A percentile compares a stretch with the other conserved stretches of the same genome.
Evolutionary conservation across 1,140 invertebrate genomes (phyloP).

Genomic region (Drosophila subpulchrella): DNA sequence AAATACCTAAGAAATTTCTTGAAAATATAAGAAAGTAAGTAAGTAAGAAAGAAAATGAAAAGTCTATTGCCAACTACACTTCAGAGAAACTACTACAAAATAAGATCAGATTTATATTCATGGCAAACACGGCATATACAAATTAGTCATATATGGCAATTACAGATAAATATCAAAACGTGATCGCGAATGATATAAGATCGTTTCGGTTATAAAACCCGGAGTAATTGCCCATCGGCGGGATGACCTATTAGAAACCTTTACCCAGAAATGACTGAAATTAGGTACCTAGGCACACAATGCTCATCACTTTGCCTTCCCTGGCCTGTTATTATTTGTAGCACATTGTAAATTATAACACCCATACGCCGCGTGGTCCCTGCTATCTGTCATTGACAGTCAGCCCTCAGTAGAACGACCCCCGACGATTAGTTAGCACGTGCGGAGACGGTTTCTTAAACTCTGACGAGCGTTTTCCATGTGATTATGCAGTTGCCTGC

Average conservation of each 20-base stretch:
- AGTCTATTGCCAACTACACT: too few relatives aligned
- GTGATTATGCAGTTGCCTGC: conserved; percentile 57
- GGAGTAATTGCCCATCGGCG: background rate
- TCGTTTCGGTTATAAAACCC: background rate
- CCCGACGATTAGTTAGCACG: conserved; percentile 37
- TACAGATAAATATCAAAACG: background rate
- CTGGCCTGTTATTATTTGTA: conserved; percentile 20
- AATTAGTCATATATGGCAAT: background rate
- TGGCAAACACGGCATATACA: background rate
- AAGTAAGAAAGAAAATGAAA: background rate
- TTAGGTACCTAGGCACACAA: background rate
- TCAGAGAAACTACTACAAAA: background rate
- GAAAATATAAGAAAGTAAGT: too few relatives aligned
- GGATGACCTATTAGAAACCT: background rate
- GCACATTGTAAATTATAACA: conserved; percentile 34
- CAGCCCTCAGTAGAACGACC: conserved; percentile 28
- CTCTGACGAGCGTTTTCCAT: conserved; percentile 51
- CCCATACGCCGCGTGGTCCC: conserved; percentile 43
- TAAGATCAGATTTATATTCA: too few relatives aligned
- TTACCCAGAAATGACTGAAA: background rate
- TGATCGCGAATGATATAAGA: background rate
- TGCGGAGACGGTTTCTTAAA: conserved; percentile 13
- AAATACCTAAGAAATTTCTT: too few relatives aligned
- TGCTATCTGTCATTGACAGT: conserved; percentile 44
- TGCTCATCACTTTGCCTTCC: conserved; percentile 16